Percentiles rank a stretch among this genome's conserved stretches.
These are phyloP conservation scores for human (Homo sapiens) DNA, from an alignment of 2,113 vertebrate genomes.

Conservation along the genomic window DNA sequence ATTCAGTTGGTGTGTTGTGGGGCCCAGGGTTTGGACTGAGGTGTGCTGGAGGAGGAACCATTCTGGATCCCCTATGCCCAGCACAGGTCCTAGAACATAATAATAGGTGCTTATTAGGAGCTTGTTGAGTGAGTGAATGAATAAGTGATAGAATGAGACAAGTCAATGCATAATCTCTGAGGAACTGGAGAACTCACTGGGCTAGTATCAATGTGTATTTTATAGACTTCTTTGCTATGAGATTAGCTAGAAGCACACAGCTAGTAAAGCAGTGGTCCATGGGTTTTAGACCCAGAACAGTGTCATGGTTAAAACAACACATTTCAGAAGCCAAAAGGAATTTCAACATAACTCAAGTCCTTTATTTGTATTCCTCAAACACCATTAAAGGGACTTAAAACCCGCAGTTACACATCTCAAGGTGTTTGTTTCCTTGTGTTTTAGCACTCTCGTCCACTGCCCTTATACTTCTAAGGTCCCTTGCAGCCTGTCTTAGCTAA, in stretches of 20 bases:
- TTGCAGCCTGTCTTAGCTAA: background rate
- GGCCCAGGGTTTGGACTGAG: background rate
- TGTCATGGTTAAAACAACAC: background rate
- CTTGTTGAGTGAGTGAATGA: background rate
- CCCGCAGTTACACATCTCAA: background rate
- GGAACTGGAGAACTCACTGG: background rate
- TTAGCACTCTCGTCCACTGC: background rate
- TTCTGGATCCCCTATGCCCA: background rate
- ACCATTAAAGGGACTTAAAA: background rate
- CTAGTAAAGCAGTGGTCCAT: background rate
- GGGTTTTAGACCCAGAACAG: background rate
- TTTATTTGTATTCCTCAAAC: slow-evolving; percentile 6
- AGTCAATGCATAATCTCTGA: background rate
- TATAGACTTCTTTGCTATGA: background rate
- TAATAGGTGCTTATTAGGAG: background rate
- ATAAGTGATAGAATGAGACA: background rate
- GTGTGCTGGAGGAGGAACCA: background rate
- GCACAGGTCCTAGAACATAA: background rate
- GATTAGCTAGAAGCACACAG: background rate
- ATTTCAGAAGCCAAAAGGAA: background rate
- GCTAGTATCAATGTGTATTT: background rate
- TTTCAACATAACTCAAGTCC: background rate
- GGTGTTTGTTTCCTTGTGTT: background rate
- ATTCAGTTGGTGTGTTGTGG: background rate
- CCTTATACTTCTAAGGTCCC: background rate